Evolutionary conservation across 2,797 vertebrate species (phyloP), one percentile per base, ranked within the genome.

Genomic region (Heterohyrax brucei): DNA sequence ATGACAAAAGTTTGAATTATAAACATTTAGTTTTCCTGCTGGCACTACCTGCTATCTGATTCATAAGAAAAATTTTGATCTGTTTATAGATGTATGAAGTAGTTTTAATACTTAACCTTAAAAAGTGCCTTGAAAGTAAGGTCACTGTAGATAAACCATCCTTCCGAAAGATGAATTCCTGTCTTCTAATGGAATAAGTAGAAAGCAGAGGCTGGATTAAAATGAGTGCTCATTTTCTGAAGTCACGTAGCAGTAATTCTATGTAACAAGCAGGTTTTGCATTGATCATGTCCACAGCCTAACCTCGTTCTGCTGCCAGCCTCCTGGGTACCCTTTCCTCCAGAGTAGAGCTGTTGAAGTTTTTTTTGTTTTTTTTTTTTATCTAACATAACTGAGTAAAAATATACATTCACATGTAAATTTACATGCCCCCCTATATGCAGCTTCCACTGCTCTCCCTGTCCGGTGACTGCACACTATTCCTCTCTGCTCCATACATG

Each of bases 61-160:
- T 88, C 48, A 84, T 48, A 64, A 87, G 59, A 21, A 88, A 30
- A 91, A 68, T 84, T 84, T 91, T 93, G 26, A 94, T 50, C 28
- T 91, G n/a, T 64, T 82, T 83, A 77, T 80, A 44, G 68, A 19
- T 64, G 39, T 92, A 44, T 12, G 76, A 75, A 66, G 44, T 91
- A 61, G 4, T 30, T 84, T 53, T 86, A 72, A 21, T 91, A 66
- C 83, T 86, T 94, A 53, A 39, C 50, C n/a, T n/a, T 72, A 70
- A 84, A 81, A 59, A 48, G 10, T 93, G 59, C 62, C 88, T 64
- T 93, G 86, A 90, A 77, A 26, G 59, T 94, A 62, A 77, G 56
- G 18, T 81, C 39, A 66, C 77, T 86, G 24, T 89, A 53, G 56
- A 95, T 0, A 61, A 72, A 33, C 19, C 1, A 86, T 89, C 72